A percentile compares a stretch with the other conserved stretches of the same genome.
phyloP scores from a whole-genome alignment of 2,797 vertebrate genomes.

The Rhinatrema bivittatum region DNA sequence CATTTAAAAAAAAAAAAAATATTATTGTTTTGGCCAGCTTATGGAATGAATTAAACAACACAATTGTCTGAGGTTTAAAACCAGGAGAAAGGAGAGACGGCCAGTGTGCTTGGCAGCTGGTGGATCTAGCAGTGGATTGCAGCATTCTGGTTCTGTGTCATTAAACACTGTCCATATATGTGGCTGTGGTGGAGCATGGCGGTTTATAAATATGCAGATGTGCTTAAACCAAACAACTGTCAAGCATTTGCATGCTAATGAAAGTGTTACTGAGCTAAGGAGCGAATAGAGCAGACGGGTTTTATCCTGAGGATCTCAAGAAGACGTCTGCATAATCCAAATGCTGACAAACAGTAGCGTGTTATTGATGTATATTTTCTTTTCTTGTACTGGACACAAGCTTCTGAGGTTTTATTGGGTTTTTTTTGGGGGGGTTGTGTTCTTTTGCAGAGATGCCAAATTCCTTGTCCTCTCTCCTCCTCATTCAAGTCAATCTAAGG shows the following conservation, averaged over 20 bases:
- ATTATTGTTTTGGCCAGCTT: too few species aligned
- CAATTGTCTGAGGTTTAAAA: too few species aligned
- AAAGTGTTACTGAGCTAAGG: conserved; percentile 2
- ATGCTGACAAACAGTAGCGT: background rate
- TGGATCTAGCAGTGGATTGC: too few species aligned
- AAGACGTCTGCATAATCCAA: background rate
- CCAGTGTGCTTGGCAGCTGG: too few species aligned
- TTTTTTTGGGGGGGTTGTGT: too few species aligned
- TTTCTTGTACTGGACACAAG: background rate
- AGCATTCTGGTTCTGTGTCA: too few species aligned
- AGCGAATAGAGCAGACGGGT: background rate
- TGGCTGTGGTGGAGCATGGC: conserved; percentile 1
- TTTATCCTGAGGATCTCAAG: conserved; percentile 7
- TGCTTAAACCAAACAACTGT: conserved; percentile 11
- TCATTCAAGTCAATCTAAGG: conserved; percentile 22
- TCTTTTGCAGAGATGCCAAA: too few species aligned
- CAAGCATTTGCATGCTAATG: conserved; percentile 28
- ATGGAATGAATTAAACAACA: too few species aligned
- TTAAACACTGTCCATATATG: too few species aligned
- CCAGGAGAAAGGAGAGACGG: too few species aligned
- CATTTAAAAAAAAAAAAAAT: too few species aligned
- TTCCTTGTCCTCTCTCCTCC: conserved; percentile 3
- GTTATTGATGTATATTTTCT: background rate
- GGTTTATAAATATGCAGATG: conserved; percentile 27
- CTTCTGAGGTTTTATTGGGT: too few species aligned